Evolutionary conservation across 2,888 invertebrate species (phyloP), one percentile per base, ranked within the genome.

Genomic region (Endotricha flammealis): DNA sequence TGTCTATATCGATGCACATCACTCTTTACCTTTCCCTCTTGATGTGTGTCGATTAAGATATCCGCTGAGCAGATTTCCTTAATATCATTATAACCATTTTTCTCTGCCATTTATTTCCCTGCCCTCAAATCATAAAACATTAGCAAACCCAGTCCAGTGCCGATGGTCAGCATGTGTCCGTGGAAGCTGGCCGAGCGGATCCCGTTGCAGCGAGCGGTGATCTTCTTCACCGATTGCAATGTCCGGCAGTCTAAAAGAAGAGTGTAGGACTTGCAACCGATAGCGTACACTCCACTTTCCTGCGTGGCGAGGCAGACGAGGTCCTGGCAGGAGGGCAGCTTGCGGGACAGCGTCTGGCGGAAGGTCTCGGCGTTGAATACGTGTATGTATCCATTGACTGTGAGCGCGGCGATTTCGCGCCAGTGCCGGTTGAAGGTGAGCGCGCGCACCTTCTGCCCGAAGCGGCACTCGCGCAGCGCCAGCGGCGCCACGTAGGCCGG

Each of bases 41-140:
- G n/a, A n/a, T n/a, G n/a, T n/a, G n/a, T n/a, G n/a, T n/a, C n/a
- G n/a, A n/a, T n/a, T n/a, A n/a, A n/a, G n/a, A n/a, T n/a, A n/a
- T n/a, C n/a, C n/a, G n/a, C n/a, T n/a, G n/a, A n/a, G n/a, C n/a
- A n/a, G n/a, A n/a, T n/a, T n/a, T n/a, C n/a, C n/a, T n/a, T n/a
- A n/a, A n/a, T n/a, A n/a, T n/a, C n/a, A n/a, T n/a, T n/a, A n/a
- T n/a, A n/a, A n/a, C n/a, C n/a, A n/a, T n/a, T n/a, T n/a, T n/a
- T n/a, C n/a, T n/a, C n/a, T n/a, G n/a, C n/a, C n/a, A n/a, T n/a
- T n/a, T 97, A 98, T 75, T 96, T 96, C 30, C 94, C 93, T 13
- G 95, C 96, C 55, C 95, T 90, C 41, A 97, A 88, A 70, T 98
- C 98, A 70, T 97, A 98, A 81, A 98, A 98, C 90, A 97, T 92